phyloP scores from a whole-genome alignment of 1,140 invertebrate genomes.

The Sesamia nonagrioides region DNA sequence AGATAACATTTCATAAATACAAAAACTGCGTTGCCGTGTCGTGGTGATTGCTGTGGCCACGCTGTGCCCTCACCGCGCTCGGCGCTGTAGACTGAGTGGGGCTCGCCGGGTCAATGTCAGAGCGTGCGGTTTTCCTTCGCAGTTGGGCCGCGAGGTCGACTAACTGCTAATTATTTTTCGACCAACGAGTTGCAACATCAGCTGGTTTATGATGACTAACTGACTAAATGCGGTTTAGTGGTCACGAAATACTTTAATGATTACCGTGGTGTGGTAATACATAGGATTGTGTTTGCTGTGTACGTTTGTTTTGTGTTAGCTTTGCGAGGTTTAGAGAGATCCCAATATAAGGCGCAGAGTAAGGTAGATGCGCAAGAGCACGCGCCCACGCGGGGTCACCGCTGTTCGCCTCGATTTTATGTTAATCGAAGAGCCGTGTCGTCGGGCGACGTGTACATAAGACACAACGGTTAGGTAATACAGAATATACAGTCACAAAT shows the following conservation, averaged over 20 bases:
- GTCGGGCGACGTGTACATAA: constrained; percentile 56
- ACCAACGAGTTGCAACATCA: constrained; percentile 69
- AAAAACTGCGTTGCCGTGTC: background rate
- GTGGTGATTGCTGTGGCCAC: background rate
- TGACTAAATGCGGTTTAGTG: constrained; percentile 67
- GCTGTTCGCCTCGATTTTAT: constrained; percentile 78
- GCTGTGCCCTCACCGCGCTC: no score
- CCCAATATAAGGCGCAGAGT: constrained; percentile 14
- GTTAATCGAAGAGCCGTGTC: constrained; percentile 87
- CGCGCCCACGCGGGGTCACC: constrained; percentile 77
- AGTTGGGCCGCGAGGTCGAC: constrained; percentile 64
- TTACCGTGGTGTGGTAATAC: constrained; percentile 47
- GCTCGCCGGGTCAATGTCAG: constrained; percentile 68
- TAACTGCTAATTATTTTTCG: constrained; percentile 82
- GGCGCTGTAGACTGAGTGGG: constrained; percentile 34
- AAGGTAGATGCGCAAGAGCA: constrained; percentile 50
- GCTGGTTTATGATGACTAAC: constrained; percentile 64
- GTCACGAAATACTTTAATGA: constrained; percentile 60
- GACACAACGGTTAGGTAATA: constrained; percentile 70
- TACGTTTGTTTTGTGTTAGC: constrained; percentile 42
- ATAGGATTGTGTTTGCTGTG: constrained; percentile 34
- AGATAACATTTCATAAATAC: constrained; percentile 20
- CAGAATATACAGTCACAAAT: constrained; percentile 66
- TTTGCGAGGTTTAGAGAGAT: constrained; percentile 42
- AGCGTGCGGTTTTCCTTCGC: constrained; percentile 71